These are phyloP conservation scores for Dasysyrphus tricinctus DNA, from an alignment of 2,888 invertebrate species.

Conservation along the genomic window DNA sequence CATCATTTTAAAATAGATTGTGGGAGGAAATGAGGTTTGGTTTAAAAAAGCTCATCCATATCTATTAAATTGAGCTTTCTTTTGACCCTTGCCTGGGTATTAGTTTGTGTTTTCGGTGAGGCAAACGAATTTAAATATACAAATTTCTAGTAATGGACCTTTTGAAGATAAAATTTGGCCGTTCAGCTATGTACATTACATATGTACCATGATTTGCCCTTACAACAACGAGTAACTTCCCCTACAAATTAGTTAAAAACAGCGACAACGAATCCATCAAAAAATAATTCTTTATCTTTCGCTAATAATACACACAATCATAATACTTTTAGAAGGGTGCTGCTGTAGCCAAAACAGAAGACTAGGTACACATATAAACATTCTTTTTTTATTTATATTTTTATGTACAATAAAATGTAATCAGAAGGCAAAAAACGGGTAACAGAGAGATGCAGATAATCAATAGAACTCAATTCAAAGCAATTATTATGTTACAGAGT, in stretches of 20 bases:
- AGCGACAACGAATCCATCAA: constrained; percentile 54
- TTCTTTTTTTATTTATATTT: constrained; percentile 16
- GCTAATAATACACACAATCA: constrained; percentile 33
- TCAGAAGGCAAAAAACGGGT: constrained; percentile 13
- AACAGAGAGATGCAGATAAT: constrained; percentile 25
- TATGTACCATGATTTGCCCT: background rate
- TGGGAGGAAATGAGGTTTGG: too few species aligned
- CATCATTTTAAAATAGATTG: too few species aligned
- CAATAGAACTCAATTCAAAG: constrained; percentile 56
- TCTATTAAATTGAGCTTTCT: background rate
- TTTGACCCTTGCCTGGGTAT: background rate
- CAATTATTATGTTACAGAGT: constrained; percentile 56
- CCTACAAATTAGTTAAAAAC: constrained; percentile 45
- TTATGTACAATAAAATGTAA: constrained; percentile 52
- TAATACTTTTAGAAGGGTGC: constrained; percentile 27
- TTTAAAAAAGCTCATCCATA: too few species aligned
- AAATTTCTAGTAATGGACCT: background rate
- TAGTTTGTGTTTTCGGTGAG: background rate
- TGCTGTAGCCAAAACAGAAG: background rate
- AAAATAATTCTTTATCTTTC: constrained; percentile 48
- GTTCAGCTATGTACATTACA: background rate
- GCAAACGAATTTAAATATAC: background rate
- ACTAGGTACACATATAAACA: background rate
- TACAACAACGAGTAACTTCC: background rate
- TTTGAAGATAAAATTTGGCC: background rate